Evolutionary conservation across 1,140 invertebrate species (phyloP), one percentile per base, ranked within the genome.

Genomic region (Caenorhabditis brenneri): DNA sequence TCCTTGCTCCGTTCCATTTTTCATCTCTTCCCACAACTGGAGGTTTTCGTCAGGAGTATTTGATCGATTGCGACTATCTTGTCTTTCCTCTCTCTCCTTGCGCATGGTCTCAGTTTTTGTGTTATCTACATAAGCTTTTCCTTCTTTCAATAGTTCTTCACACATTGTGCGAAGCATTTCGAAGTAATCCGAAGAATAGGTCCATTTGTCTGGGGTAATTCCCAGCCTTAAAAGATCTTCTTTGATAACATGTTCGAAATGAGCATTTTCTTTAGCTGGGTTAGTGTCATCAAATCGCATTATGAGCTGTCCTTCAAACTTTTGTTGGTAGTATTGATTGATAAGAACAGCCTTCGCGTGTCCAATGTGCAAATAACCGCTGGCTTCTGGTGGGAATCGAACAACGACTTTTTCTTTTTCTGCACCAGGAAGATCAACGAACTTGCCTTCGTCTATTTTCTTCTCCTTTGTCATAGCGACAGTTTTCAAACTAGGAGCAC

Each of bases 241-340:
- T 27, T 98, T 91, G 88, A 99, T n/a, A n/a, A n/a, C n/a, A n/a
- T n/a, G n/a, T n/a, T n/a, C n/a, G n/a, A n/a, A n/a, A n/a, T n/a
- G n/a, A n/a, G 94, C 94, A 90, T 97, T 96, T 91, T 99, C 98
- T 91, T 99, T 99, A 5, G 96, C 97, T 46, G 98, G 98, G 92
- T 99, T 99, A 7, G 98, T 99, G 90, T 99, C 98, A 93, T 99
- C 98, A 92, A 99, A 99, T 88, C 98, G 93, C 96, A 99, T 97
- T 79, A 99, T 96, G 0, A 99, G 93, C 91, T 95, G 95, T 0
- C 98, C 83, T 90, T 98, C 93, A 91, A 98, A 99, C 19, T 93
- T 92, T 89, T 96, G 93, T 85, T 98, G 95, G 90, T 99, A 99
- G 92, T 99, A 95, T 89, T 99, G 96, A 92, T 99, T 99, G 2